These are phyloP conservation scores for Nothura maculosa DNA, from an alignment of 2,797 vertebrate species.

Conservation along the genomic window DNA sequence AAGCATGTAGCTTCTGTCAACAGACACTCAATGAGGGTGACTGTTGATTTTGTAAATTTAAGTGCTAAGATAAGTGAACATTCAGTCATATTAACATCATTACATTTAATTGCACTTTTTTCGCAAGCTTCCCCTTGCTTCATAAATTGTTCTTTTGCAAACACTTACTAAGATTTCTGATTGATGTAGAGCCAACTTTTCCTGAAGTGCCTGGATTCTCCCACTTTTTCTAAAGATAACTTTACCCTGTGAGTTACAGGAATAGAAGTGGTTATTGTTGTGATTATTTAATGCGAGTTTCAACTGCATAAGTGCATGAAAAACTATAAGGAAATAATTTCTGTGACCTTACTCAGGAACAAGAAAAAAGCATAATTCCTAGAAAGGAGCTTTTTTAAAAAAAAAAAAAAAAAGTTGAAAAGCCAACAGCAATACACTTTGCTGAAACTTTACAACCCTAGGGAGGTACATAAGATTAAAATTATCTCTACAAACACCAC, in stretches of 20 bases:
- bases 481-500: background rate
- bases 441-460: background rate
- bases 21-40: background rate
- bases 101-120: constrained; percentile 24
- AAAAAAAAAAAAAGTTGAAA: background rate
- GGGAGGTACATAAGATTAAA: background rate
- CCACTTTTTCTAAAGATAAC: background rate
- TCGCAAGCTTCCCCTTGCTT: constrained; percentile 19
- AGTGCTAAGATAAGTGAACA: constrained; percentile 21
- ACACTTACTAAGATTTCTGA: background rate
- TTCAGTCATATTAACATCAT: background rate
- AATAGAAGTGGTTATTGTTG: background rate
- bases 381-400: background rate
- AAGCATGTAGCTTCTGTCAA: background rate
- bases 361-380: background rate
- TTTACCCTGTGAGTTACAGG: background rate
- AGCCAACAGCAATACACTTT: background rate
- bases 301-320: background rate
- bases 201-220: background rate
- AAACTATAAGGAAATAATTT: background rate
- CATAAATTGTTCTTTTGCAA: background rate
- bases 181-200: constrained; percentile 1
- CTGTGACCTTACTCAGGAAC: background rate
- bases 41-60: background rate
- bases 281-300: background rate